A percentile compares a stretch with the other conserved stretches of the same genome.
phyloP scores from a whole-genome alignment of 2,797 vertebrate species.

The Helarctos malayanus region DNA sequence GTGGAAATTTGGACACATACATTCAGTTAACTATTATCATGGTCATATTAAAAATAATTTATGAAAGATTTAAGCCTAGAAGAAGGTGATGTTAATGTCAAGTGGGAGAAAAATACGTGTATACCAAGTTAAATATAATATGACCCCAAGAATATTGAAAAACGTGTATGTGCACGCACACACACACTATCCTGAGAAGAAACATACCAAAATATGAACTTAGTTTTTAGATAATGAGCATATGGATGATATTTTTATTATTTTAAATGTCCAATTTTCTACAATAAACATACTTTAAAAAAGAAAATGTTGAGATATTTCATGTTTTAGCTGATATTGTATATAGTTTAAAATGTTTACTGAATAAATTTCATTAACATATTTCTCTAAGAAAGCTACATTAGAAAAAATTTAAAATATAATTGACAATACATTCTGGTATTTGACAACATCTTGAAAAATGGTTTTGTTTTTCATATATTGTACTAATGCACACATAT shows the following conservation, averaged over 20 bases:
- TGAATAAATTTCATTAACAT: neutral
- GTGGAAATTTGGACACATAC: neutral
- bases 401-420: neutral
- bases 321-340: neutral
- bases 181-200: neutral
- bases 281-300: neutral
- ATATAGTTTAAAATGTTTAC: slow-evolving; percentile 16
- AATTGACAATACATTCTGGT: neutral
- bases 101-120: neutral
- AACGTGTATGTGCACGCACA: neutral
- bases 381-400: slow-evolving; percentile 42
- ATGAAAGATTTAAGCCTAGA: neutral
- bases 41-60: slow-evolving; percentile 38
- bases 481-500: neutral
- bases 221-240: neutral
- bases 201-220: neutral
- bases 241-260: neutral
- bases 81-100: neutral
- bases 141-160: slow-evolving; percentile 10
- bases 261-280: slow-evolving; percentile 56
- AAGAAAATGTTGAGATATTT: neutral
- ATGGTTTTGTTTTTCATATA: slow-evolving; percentile 42
- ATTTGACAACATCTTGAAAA: neutral
- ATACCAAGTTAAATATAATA: neutral
- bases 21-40: neutral